Percentiles rank a stretch among this genome's conserved stretches.
Evolutionary conservation across 2,113 vertebrate genomes (phyloP).

Genomic region (Upupa epops): DNA sequence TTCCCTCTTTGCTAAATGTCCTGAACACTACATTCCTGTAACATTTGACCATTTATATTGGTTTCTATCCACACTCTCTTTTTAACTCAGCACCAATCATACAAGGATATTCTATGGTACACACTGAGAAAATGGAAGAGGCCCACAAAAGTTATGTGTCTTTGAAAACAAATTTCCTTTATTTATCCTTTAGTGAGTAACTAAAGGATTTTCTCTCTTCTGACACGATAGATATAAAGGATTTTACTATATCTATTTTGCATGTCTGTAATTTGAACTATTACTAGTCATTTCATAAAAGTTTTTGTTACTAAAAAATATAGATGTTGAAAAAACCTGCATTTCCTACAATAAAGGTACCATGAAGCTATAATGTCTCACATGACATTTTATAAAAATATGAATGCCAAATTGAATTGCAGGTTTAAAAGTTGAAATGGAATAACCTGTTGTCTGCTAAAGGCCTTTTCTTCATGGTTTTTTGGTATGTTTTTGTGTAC

Average conservation of each 20-base stretch:
- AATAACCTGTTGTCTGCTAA: background rate
- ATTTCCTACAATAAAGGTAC: background rate
- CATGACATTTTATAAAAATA: background rate
- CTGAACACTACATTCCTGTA: background rate
- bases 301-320: background rate
- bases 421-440: background rate
- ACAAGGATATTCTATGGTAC: background rate
- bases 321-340: background rate
- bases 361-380: background rate
- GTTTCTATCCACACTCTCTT: background rate
- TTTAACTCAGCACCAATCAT: background rate
- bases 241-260: background rate
- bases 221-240: rapidly evolving
- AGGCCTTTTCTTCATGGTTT: background rate
- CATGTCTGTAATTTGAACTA: background rate
- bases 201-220: background rate
- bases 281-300: background rate
- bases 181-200: background rate
- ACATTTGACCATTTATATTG: background rate
- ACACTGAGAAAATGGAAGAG: background rate
- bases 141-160: rapidly evolving
- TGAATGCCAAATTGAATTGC: background rate
- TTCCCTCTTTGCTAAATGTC: background rate
- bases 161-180: background rate
- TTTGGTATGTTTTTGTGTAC: background rate